Evolutionary conservation across 2,888 invertebrate species (phyloP).

Genomic region (Argyresthia goedartella): DNA sequence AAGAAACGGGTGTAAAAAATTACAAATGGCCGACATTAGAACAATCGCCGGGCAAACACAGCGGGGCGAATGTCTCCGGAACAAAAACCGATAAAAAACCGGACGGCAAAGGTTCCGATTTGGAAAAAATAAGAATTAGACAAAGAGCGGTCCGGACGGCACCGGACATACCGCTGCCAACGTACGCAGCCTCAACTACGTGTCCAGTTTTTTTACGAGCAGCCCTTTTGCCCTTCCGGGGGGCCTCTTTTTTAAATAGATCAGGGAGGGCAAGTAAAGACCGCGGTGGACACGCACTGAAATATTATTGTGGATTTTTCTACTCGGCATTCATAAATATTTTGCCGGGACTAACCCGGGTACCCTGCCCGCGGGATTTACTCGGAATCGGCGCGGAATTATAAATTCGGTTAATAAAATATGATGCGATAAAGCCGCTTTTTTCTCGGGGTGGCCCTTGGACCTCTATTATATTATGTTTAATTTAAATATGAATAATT

Average conservation of each 20-base stretch:
- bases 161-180: constrained; percentile 20
- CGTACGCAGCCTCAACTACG: constrained; percentile 44
- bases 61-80: constrained; percentile 56
- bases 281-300: constrained; percentile 59
- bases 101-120: constrained; percentile 60
- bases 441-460: constrained; percentile 31
- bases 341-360: constrained; percentile 36
- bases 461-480: constrained; percentile 70
- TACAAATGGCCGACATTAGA: constrained; percentile 66
- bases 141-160: constrained; percentile 47
- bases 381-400: constrained; percentile 64
- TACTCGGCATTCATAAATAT: constrained; percentile 69
- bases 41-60: constrained; percentile 50
- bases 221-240: constrained; percentile 66
- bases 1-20: constrained; percentile 40
- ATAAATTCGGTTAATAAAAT: constrained; percentile 71
- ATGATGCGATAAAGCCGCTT: constrained; percentile 67
- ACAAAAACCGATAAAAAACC: constrained; percentile 69
- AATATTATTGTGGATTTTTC: constrained; percentile 72
- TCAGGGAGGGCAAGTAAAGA: constrained; percentile 65
- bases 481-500: constrained; percentile 72
- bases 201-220: constrained; percentile 66
- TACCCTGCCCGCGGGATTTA: constrained; percentile 34
- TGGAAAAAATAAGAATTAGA: constrained; percentile 70
- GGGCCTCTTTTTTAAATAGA: constrained; percentile 68